These are phyloP conservation scores for Drosophila bifasciata DNA, from an alignment of 1,140 invertebrate genomes.

Conservation along the genomic window DNA sequence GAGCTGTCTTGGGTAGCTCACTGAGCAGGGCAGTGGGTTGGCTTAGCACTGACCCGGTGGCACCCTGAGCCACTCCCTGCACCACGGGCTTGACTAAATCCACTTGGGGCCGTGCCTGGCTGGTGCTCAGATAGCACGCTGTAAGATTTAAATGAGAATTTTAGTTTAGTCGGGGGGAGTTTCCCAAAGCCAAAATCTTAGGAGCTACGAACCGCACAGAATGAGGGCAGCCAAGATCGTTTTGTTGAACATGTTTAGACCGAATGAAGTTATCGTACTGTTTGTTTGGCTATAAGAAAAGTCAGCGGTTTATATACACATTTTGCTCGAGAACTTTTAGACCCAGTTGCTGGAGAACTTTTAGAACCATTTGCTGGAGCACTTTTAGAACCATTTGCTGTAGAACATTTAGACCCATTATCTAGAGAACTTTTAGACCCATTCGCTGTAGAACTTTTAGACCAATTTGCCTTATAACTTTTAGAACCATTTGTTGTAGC, in stretches of 20 bases:
- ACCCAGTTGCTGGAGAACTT: neutral
- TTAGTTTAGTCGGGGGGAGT: neutral
- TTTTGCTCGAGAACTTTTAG: too few relatives aligned
- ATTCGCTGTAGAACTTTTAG: neutral
- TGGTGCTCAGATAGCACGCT: constrained; percentile 34
- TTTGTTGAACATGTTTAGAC: constrained; percentile 63
- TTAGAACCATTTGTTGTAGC: neutral
- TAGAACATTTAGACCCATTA: constrained; percentile 3
- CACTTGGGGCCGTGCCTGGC: neutral
- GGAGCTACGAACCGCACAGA: constrained; percentile 40
- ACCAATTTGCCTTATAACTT: neutral
- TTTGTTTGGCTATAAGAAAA: constrained; percentile 8
- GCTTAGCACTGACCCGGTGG: too few relatives aligned
- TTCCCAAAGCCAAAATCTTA: too few relatives aligned
- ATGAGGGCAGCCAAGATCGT: constrained; percentile 47
- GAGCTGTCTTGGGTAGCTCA: too few relatives aligned
- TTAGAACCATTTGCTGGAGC: neutral
- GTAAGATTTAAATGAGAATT: neutral
- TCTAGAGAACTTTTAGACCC: too few relatives aligned
- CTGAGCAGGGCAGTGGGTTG: too few relatives aligned
- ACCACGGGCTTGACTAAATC: neutral
- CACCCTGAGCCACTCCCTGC: neutral
- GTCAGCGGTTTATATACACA: constrained; percentile 24
- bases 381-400: neutral
- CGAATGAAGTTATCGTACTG: constrained; percentile 39